Percentiles rank a stretch among this genome's conserved stretches.
Conservation (phyloP, 2,888 invertebrate genomes). For the Tupiocoris notatus region DNA sequence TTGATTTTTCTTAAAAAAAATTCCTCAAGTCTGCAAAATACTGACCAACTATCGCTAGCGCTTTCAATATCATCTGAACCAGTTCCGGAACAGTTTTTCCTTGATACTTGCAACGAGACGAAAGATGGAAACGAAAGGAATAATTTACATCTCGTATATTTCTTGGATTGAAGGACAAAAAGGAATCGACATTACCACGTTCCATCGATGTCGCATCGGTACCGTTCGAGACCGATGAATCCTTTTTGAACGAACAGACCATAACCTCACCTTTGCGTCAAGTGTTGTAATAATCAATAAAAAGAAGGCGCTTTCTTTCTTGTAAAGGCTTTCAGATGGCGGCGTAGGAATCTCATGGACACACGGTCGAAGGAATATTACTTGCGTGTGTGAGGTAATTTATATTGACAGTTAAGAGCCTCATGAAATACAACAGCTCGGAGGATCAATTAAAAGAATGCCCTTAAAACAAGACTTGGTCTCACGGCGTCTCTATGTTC, state of each 20-base stretch:
- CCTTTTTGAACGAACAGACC: conserved; percentile 3
- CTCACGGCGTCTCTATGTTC: conserved; percentile 1
- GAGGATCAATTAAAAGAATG: conserved; percentile 35
- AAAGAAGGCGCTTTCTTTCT: conserved; percentile 2
- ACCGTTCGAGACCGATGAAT: background rate
- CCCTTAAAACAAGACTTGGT: conserved; percentile 36
- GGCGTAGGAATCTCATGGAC: background rate
- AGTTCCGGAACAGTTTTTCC: too few species aligned
- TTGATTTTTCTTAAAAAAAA: too few species aligned
- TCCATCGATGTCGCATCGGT: too few species aligned
- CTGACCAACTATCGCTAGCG: too few species aligned
- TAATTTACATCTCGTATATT: too few species aligned
- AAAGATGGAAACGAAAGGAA: too few species aligned
- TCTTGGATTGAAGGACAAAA: too few species aligned
- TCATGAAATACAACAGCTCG: conserved; percentile 28
- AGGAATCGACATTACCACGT: too few species aligned
- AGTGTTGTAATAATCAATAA: conserved; percentile 24
- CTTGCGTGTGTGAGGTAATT: conserved; percentile 37
- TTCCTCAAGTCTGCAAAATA: too few species aligned
- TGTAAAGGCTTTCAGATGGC: conserved; percentile 1
- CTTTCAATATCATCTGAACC: too few species aligned
- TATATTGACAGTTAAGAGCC: conserved; percentile 37
- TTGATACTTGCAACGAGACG: too few species aligned
- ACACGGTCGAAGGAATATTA: conserved; percentile 17
- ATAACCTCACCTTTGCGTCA: background rate